Base-by-base conservation (phyloP, 2,888 invertebrate species). In the Chrysopilus asiliformis region DNA sequence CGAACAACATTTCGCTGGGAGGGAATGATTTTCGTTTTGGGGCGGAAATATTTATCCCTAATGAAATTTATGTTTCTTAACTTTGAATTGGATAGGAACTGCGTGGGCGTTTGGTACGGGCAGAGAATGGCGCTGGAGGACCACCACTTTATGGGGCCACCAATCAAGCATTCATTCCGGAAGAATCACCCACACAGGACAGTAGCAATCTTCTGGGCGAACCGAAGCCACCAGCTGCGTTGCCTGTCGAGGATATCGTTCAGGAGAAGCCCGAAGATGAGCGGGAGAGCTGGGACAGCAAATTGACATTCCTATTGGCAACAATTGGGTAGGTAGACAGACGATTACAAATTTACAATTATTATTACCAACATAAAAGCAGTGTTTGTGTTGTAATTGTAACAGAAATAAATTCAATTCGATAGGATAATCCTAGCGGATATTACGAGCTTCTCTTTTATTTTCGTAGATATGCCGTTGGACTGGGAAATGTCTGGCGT, bases 401-500 rank as follows among this genome's bases (percentile, higher is more conserved):
- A 9, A 22, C 9, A 9, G 22, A 22, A 22, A 22, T 22, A 9
- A 9, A 9, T 22, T 22, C 9, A 7, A 22, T 9, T 22, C n/a
- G 9, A 24, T n/a, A 9, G 10, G 9, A 27, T 27, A 7, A 22
- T 22, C 10, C 10, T 22, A 9, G 8, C 10, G 10, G 8, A 10
- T 22, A 22, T 10, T 9, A 10, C 10, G 2, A 27, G 14, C n/a
- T 35, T 27, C 16, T 3, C 4, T 31, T 12, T n/a, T 20, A 17
- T 16, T 22, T 28, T 45, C 42, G 4, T 35, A 63, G 68, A 5
- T 91, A 91, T 52, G 93, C 93, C 4, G 93, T 93, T 2, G 93
- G 93, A 1, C 68, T 93, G 27, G 93, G 93, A 4, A 93, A 93
- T 54, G 91, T 91, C 2, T 93, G 93, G 93, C 71, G 93, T 47